Base-by-base conservation (phyloP, 2,888 invertebrate genomes). In the Nebria brevicollis region DNA sequence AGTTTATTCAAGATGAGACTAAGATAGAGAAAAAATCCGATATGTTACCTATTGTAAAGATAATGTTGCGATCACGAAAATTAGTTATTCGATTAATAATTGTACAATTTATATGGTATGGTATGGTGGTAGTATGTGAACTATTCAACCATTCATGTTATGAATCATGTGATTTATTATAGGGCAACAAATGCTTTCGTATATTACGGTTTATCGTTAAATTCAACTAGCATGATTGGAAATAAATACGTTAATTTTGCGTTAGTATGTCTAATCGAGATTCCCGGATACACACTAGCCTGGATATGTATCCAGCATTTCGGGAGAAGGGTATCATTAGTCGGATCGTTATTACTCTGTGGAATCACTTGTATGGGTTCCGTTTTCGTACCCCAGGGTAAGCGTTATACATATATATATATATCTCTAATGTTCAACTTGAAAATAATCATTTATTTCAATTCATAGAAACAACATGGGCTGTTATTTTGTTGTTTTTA, bases 231-330 rank as follows among this genome's bases (percentile, higher is more conserved):
- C 75, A 89, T 94, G 82, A 92, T 92, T 81, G 94, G 94, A 11
- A 92, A 94, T 86, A 93, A 93, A 86, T 94, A 94, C 86, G 82
- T 93, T 1, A 94, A 94, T 87, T 94, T 94, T 86, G 90, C 92
- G 10, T 86, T 93, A 42, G 93, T 93, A 1, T 91, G 92, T 82
- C 86, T 93, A 13, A 88, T 92, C 7, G 92, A 93, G 87, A 92
- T 93, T 83, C 93, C 93, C 6, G 92, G 92, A 2, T 92, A 92
- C 84, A 88, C 90, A 3, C 80, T 92, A 77, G 91, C 91, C 0
- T 87, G 91, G 91, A 83, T 91, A 41, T 88, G 88, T 73, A 89
- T 92, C 84, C 89, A 90, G 72, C 90, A 90, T 85, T 85, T 91
- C 25, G 92, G 93, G 1, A 87, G 92, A 74, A 88, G 91, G 77